A percentile compares a stretch with the other conserved stretches of the same genome.
These are phyloP conservation scores for Scophthalmus maximus DNA, from an alignment of 2,113 vertebrate species.

Conservation along the genomic window DNA sequence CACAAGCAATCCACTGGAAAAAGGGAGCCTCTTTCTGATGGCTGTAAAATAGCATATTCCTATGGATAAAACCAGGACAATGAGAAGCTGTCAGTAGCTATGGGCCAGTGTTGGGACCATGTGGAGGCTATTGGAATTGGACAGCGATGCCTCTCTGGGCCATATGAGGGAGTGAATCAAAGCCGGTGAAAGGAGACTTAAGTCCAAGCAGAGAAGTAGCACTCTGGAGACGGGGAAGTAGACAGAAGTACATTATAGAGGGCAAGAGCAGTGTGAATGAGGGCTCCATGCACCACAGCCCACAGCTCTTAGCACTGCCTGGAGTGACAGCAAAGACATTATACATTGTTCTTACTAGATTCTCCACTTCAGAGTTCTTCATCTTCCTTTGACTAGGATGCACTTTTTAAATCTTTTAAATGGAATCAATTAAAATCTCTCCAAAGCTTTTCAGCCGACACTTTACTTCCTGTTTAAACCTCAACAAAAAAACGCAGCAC, in stretches of 20 bases:
- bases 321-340: slow-evolving; percentile 55
- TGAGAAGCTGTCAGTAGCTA: slow-evolving; percentile 48
- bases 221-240: slow-evolving; percentile 37
- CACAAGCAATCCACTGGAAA: slow-evolving; percentile 64
- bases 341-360: slow-evolving; percentile 31
- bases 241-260: slow-evolving; percentile 57
- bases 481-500: slow-evolving; percentile 21
- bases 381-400: slow-evolving; percentile 1
- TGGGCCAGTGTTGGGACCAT: slow-evolving; percentile 29
- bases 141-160: slow-evolving; percentile 36
- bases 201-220: slow-evolving; percentile 42
- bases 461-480: slow-evolving; percentile 32
- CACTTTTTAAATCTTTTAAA: neutral
- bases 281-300: slow-evolving; percentile 45
- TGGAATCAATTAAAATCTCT: neutral
- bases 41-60: slow-evolving; percentile 52
- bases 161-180: slow-evolving; percentile 53
- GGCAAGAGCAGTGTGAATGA: slow-evolving; percentile 42
- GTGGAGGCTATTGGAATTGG: slow-evolving; percentile 53
- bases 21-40: slow-evolving; percentile 53
- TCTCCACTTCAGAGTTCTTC: slow-evolving; percentile 25
- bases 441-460: slow-evolving; percentile 15
- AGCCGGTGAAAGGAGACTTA: slow-evolving; percentile 49
- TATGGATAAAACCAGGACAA: slow-evolving; percentile 59
- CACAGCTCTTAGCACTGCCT: slow-evolving; percentile 37